These are phyloP conservation scores for Sylvietta virens DNA, from an alignment of 2,113 vertebrate species.

Conservation along the genomic window DNA sequence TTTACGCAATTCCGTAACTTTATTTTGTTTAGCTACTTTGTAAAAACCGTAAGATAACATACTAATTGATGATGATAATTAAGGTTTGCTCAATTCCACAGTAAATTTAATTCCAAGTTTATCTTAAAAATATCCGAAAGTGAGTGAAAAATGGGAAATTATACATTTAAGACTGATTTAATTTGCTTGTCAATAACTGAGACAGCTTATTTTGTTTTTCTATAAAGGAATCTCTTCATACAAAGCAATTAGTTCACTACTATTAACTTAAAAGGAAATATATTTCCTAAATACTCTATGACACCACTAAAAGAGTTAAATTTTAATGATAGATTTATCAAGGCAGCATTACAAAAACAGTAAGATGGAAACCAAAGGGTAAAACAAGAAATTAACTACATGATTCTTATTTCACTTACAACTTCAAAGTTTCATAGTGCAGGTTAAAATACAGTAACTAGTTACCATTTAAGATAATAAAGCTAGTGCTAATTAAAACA, in stretches of 20 bases:
- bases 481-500: constrained; percentile 59
- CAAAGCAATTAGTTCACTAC: not conserved
- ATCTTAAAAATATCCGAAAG: not conserved
- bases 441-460: constrained; percentile 61
- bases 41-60: not conserved
- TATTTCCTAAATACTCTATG: not conserved
- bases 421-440: constrained; percentile 50
- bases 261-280: not conserved
- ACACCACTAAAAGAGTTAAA: not conserved
- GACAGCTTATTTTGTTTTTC: not conserved
- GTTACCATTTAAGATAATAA: constrained; percentile 54
- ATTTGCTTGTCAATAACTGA: not conserved
- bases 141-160: not conserved
- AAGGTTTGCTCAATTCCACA: constrained; percentile 65
- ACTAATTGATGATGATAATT: constrained; percentile 69
- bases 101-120: constrained; percentile 54
- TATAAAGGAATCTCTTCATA: not conserved
- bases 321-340: constrained; percentile 13
- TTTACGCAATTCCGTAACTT: not conserved
- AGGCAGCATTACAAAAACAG: constrained; percentile 57
- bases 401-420: constrained; percentile 50
- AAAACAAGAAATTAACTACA: constrained; percentile 67
- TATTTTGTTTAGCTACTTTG: not conserved
- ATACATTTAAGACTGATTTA: not conserved
- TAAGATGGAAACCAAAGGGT: constrained; percentile 81